phyloP scores from a whole-genome alignment of 2,888 invertebrate species.

The Tuberolachnus salignus region DNA sequence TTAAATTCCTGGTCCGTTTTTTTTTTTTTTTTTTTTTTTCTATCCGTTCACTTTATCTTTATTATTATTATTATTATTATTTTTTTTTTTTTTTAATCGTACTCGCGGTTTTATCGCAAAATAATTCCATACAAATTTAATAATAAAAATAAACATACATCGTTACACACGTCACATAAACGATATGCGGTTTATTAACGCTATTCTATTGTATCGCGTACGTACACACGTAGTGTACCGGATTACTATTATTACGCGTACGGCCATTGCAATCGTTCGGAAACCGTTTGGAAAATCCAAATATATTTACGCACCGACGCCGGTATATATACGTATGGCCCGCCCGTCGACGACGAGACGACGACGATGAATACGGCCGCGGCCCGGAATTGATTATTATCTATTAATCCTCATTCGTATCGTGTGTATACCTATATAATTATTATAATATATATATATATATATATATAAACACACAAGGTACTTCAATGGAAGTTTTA shows the following conservation, averaged over 20 bases:
- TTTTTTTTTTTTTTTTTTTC: neutral
- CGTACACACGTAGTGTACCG: neutral
- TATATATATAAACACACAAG: neutral
- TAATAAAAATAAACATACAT: neutral
- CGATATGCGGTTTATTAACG: too few species aligned
- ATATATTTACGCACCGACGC: neutral
- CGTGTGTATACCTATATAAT: too few species aligned
- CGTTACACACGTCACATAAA: too few species aligned
- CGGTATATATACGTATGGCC: too few species aligned
- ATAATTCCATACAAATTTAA: neutral
- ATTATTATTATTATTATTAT: too few species aligned
- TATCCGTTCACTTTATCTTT: constrained; percentile 3
- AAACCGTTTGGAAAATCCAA: neutral
- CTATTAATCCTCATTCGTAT: neutral
- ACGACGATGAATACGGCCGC: neutral
- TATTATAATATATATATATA: neutral
- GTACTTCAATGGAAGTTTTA: constrained; percentile 26
- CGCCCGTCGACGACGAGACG: neutral
- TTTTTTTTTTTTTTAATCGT: too few species aligned
- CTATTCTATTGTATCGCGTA: too few species aligned
- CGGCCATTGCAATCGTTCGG: neutral
- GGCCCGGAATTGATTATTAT: neutral
- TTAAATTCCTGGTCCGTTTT: constrained; percentile 9
- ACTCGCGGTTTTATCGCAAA: constrained; percentile 14
- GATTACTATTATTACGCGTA: too few species aligned